A percentile compares a stretch with the other conserved stretches of the same genome.
Evolutionary conservation across 2,888 invertebrate species (phyloP).

Genomic region (Branchipolynoe longqiensis): DNA sequence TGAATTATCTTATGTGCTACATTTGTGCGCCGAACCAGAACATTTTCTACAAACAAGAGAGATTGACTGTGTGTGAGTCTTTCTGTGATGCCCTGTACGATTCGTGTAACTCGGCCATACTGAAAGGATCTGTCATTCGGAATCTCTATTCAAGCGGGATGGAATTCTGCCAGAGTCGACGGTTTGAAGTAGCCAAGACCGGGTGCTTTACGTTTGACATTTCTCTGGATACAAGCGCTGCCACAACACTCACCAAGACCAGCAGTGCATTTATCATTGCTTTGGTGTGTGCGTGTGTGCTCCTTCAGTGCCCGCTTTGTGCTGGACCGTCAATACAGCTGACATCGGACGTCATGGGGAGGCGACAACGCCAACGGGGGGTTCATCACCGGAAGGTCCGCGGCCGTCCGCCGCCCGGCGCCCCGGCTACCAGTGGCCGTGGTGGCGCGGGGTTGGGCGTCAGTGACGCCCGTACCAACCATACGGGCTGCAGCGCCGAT

Average conservation of each 20-base stretch:
- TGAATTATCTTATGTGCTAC: conserved; percentile 82
- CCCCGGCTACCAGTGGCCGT: not conserved
- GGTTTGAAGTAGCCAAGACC: conserved; percentile 77
- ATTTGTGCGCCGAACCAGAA: conserved; percentile 81
- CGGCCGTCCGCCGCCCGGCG: not conserved
- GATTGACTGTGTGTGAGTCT: conserved; percentile 80
- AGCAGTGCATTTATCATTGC: not conserved
- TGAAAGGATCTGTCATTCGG: conserved; percentile 80
- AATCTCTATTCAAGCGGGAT: conserved; percentile 78
- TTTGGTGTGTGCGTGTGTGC: conserved; percentile 1
- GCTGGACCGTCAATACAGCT: not conserved
- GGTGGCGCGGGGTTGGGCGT: not conserved
- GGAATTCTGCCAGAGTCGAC: conserved; percentile 79
- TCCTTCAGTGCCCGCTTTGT: not conserved
- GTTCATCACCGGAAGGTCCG: no score
- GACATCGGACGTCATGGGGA: not conserved
- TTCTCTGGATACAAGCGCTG: conserved; percentile 45
- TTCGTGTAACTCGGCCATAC: conserved; percentile 79
- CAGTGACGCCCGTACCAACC: not conserved
- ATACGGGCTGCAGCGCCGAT: not conserved
- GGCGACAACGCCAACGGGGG: not conserved
- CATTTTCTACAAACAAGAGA: conserved; percentile 78
- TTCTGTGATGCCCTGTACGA: conserved; percentile 81
- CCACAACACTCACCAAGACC: not conserved
- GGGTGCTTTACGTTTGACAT: conserved; percentile 77